Conservation (phyloP, 2,113 vertebrate genomes). For the Sinocyclocheilus grahami region DNA sequence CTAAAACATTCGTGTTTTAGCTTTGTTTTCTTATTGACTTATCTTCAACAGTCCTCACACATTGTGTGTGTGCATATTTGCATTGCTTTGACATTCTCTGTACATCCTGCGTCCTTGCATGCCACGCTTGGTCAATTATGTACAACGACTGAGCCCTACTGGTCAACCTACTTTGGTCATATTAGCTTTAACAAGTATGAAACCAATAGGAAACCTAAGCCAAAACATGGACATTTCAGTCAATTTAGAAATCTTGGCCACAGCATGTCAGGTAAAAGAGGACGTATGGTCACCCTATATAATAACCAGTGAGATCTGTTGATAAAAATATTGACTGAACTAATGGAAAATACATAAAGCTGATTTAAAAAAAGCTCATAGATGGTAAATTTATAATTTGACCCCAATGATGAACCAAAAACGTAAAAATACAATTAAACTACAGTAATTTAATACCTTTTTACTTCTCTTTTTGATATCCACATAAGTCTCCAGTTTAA, state of each 20-base stretch:
- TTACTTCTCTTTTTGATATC: constrained; percentile 98
- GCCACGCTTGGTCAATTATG: neutral
- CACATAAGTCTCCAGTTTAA: constrained; percentile 90
- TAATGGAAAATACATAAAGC: neutral
- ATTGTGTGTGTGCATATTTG: neutral
- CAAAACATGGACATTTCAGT: neutral
- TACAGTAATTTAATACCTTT: constrained; percentile 78
- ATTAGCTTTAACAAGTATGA: neutral
- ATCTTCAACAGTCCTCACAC: neutral
- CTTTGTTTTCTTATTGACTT: neutral
- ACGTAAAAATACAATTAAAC: neutral
- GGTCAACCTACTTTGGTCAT: neutral
- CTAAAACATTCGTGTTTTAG: neutral
- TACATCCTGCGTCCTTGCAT: neutral
- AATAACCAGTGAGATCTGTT: neutral
- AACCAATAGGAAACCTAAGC: neutral
- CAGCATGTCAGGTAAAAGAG: neutral
- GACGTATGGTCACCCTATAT: neutral
- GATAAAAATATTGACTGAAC: neutral
- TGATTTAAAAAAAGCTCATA: too few relatives aligned
- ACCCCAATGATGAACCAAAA: neutral
- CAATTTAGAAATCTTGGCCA: neutral
- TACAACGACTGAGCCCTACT: neutral
- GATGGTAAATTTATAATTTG: neutral
- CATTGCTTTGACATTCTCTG: neutral